A percentile compares a stretch with the other conserved stretches of the same genome.
Conservation (phyloP, 92 coral and sea anemone genomes). For the Pocillopora meandrina region DNA sequence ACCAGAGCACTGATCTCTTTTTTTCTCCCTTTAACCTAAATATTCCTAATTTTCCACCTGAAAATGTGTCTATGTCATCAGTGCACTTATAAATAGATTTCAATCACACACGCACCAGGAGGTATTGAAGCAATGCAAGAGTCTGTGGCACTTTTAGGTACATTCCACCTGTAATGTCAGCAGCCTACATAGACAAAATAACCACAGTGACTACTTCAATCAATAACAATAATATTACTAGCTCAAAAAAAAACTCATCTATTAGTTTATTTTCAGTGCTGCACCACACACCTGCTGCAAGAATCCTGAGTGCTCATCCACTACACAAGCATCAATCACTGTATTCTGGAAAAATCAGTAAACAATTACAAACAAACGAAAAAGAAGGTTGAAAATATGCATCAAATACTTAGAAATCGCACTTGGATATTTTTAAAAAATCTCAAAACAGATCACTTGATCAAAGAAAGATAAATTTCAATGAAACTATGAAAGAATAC, state of each 20-base stretch:
- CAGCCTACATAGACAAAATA: slow-evolving; percentile 62
- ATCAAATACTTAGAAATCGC: neutral
- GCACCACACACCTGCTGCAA: slow-evolving; percentile 78
- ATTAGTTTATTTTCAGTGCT: too few relatives aligned
- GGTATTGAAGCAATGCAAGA: slow-evolving; percentile 82
- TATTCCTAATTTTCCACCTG: too few relatives aligned
- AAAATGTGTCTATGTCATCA: too few relatives aligned
- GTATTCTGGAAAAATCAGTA: slow-evolving; percentile 65
- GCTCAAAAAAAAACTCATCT: neutral
- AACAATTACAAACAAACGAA: neutral
- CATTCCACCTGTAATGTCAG: slow-evolving; percentile 95
- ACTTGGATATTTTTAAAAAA: too few relatives aligned
- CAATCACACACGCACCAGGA: slow-evolving; percentile 67
- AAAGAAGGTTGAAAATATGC: neutral
- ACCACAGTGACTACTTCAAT: neutral
- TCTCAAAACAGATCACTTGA: neutral
- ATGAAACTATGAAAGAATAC: too few relatives aligned
- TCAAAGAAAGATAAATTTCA: neutral
- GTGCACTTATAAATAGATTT: too few relatives aligned
- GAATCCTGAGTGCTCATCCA: slow-evolving; percentile 92
- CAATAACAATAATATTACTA: too few relatives aligned
- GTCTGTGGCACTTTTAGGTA: slow-evolving; percentile 87
- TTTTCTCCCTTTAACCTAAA: too few relatives aligned
- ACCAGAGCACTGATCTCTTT: too few relatives aligned
- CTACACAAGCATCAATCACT: slow-evolving; percentile 87